Evolutionary conservation across 2,888 invertebrate genomes (phyloP), one percentile per base, ranked within the genome.

Genomic region (Hirtodrosophila confusa): DNA sequence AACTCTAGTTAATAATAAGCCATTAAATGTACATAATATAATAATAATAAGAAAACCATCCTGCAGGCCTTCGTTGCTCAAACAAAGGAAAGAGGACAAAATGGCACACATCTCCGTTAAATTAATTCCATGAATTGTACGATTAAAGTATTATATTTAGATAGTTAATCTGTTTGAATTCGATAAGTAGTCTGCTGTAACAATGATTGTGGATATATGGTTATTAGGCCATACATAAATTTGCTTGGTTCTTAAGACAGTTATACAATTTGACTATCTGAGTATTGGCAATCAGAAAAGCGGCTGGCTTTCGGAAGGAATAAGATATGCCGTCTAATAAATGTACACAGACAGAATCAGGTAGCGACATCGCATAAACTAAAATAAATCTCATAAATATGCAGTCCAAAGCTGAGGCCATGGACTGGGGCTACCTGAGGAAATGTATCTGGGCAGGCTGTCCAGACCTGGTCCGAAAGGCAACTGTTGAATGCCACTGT

Each of bases 321-420:
- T 65, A 60, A 76, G 67, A 63, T 65, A 70, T 60, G 58, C 66
- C 44, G 65, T 68, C 71, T 70, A 73, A 76, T 68, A 69, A 74
- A 69, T 60, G 53, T 58, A 49, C 43, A 54, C 41, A 61, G 58
- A 50, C 50, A 68, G 62, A 70, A 84, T 80, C 86, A 77, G 72
- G 69, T 83, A 77, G 86, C 71, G 44, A 80, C 71, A 75, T 88
- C 75, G 80, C 88, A 86, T 88, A 86, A 88, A 86, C 75, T 74
- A 69, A 86, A 88, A 84, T 84, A 86, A 86, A 88, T 84, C 83
- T 86, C 88, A 84, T 84, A 84, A 84, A 84, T 84, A 88, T 84
- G 77, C 84, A 83, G 75, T 39, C 50, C 1, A 17, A 4, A 23
- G 9, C 33, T 7, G 9, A 24, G 3, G 27, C 37, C 50, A 17